Percentiles rank a stretch among this genome's conserved stretches.
phyloP scores from a whole-genome alignment of 2,113 vertebrate genomes.

The Engystomops pustulosus region DNA sequence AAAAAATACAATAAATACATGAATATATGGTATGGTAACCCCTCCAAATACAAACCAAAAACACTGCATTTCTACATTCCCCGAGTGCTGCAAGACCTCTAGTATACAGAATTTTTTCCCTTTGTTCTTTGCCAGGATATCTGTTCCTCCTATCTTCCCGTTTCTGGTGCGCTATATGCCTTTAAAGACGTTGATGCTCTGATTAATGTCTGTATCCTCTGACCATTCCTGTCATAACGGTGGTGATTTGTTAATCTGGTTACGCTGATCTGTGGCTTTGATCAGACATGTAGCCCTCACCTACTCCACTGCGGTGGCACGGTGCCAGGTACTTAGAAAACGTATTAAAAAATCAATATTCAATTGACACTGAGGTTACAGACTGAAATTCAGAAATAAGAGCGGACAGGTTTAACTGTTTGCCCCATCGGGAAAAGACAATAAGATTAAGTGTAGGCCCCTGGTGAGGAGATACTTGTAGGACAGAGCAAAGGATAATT shows the following conservation, averaged over 20 bases:
- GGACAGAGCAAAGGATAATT: not conserved
- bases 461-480: not conserved
- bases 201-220: not conserved
- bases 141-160: too few relatives aligned
- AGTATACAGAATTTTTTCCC: too few relatives aligned
- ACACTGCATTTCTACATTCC: too few relatives aligned
- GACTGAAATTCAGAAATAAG: constrained; percentile 36
- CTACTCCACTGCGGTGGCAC: constrained; percentile 28
- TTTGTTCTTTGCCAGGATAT: not conserved
- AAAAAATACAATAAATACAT: too few relatives aligned
- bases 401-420: constrained; percentile 30
- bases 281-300: constrained; percentile 25
- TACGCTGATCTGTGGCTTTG: constrained; percentile 21
- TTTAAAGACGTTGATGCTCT: not conserved
- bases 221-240: constrained; percentile 7
- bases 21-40: too few relatives aligned
- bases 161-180: not conserved
- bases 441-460: not conserved
- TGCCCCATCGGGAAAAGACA: not conserved
- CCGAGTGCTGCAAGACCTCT: too few relatives aligned
- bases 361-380: constrained; percentile 55
- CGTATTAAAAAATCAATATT: constrained; percentile 57
- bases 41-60: too few relatives aligned
- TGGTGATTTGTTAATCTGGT: constrained; percentile 26
- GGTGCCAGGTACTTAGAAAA: constrained; percentile 52